A percentile compares a stretch with the other conserved stretches of the same genome.
phyloP scores from a whole-genome alignment of 2,888 invertebrate genomes.

The Flexamia atlantica region DNA sequence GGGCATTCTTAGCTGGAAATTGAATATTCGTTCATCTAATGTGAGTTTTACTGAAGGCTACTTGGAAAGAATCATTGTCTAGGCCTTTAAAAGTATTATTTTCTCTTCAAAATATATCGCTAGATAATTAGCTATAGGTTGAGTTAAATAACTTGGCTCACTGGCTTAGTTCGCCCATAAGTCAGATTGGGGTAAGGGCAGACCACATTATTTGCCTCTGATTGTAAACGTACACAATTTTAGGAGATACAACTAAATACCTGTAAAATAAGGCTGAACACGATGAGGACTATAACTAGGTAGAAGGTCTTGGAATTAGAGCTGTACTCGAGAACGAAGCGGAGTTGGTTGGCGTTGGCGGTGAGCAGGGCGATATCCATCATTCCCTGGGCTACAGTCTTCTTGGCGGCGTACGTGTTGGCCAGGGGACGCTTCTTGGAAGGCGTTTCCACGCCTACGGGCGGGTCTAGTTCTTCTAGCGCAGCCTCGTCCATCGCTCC shows the following conservation, averaged over 20 bases:
- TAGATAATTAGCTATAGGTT: too few relatives aligned
- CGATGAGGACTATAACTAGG: conserved; percentile 85
- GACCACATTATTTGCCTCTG: too few relatives aligned
- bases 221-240: too few relatives aligned
- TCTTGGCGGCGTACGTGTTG: conserved; percentile 93
- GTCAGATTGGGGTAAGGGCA: too few relatives aligned
- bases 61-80: too few relatives aligned
- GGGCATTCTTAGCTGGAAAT: too few relatives aligned
- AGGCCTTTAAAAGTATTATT: too few relatives aligned
- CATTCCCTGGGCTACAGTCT: conserved; percentile 94
- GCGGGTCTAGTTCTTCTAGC: conserved; percentile 3
- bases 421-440: conserved; percentile 50
- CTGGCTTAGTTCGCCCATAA: too few relatives aligned
- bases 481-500: not conserved
- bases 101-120: too few relatives aligned
- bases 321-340: conserved; percentile 84
- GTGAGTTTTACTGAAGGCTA: too few relatives aligned
- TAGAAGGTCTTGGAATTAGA: conserved; percentile 76
- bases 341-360: conserved; percentile 93
- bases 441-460: not conserved
- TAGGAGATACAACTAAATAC: conserved; percentile 74
- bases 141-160: too few relatives aligned
- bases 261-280: conserved; percentile 87
- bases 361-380: conserved; percentile 93
- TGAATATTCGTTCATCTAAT: too few relatives aligned